Evolutionary conservation across 2,797 vertebrate genomes (phyloP).

Genomic region (Hippocampus kuda): DNA sequence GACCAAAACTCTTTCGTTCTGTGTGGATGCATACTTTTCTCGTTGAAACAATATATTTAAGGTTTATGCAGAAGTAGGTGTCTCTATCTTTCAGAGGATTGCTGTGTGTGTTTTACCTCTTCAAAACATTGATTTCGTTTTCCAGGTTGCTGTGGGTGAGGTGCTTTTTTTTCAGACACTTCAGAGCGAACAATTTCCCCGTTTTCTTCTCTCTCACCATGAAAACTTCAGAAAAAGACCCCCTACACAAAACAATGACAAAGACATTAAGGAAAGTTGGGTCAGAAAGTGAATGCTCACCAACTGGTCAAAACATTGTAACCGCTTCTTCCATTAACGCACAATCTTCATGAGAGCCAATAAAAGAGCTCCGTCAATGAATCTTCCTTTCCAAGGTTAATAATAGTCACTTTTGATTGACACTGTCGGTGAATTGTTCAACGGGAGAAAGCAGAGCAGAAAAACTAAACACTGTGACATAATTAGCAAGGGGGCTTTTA

Average conservation of each 20-base stretch:
- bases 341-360: neutral
- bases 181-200: conserved; percentile 82
- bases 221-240: conserved; percentile 89
- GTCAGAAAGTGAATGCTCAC: neutral
- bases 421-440: too few species aligned
- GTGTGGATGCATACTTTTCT: too few species aligned
- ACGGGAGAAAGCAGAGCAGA: too few species aligned
- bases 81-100: too few species aligned
- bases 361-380: too few species aligned
- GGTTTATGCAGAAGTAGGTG: too few species aligned
- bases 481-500: too few species aligned
- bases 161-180: conserved; percentile 91
- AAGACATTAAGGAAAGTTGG: neutral
- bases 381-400: too few species aligned
- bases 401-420: too few species aligned
- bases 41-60: too few species aligned
- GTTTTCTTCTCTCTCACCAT: conserved; percentile 83
- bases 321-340: neutral
- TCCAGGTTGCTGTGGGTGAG: conserved; percentile 80
- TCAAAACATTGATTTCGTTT: conserved; percentile 86
- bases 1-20: too few species aligned
- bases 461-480: too few species aligned
- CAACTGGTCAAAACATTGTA: neutral
- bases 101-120: conserved; percentile 64
- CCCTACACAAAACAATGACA: conserved; percentile 59